phyloP scores from a whole-genome alignment of 2,888 invertebrate species.

The Silvanus unidentatus region DNA sequence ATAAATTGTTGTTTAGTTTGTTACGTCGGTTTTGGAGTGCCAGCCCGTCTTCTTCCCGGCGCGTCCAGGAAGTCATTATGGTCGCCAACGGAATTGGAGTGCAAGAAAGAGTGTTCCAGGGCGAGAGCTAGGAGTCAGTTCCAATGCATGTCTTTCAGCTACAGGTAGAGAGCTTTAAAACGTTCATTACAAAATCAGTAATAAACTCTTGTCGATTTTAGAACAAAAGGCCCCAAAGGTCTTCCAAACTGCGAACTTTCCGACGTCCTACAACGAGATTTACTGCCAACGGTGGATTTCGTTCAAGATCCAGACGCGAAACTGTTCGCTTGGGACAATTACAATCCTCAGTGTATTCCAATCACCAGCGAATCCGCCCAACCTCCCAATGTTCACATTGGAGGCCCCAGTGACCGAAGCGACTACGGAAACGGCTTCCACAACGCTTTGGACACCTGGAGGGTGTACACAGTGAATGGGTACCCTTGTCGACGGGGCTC shows the following conservation, averaged over 20 bases:
- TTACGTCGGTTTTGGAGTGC: slow-evolving; percentile 71
- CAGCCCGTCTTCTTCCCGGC: slow-evolving; percentile 61
- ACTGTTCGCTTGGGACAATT: slow-evolving; percentile 73
- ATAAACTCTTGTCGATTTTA: no score
- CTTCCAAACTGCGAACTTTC: slow-evolving; percentile 68
- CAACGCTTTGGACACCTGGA: slow-evolving; percentile 50
- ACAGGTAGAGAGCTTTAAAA: slow-evolving; percentile 52
- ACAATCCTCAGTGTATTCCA: slow-evolving; percentile 61
- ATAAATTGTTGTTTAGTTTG: slow-evolving; percentile 56
- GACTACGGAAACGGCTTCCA: slow-evolving; percentile 10
- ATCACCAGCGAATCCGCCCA: slow-evolving; percentile 25
- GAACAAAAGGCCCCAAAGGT: slow-evolving; percentile 24
- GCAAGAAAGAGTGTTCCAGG: slow-evolving; percentile 63
- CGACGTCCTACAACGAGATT: slow-evolving; percentile 70
- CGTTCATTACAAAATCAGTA: no score
- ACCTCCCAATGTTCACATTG: slow-evolving; percentile 14
- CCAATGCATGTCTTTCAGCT: slow-evolving; percentile 73
- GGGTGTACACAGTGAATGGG: slow-evolving; percentile 74
- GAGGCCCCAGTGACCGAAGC: slow-evolving; percentile 16
- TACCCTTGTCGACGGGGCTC: slow-evolving; percentile 67
- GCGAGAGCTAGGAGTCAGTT: slow-evolving; percentile 53
- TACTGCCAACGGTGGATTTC: slow-evolving; percentile 69
- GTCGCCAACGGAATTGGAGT: slow-evolving; percentile 59
- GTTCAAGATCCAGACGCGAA: slow-evolving; percentile 62
- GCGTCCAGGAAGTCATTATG: slow-evolving; percentile 62